These are phyloP conservation scores for Ornithorhynchus anatinus DNA, from an alignment of 2,113 vertebrate genomes.

Conservation along the genomic window DNA sequence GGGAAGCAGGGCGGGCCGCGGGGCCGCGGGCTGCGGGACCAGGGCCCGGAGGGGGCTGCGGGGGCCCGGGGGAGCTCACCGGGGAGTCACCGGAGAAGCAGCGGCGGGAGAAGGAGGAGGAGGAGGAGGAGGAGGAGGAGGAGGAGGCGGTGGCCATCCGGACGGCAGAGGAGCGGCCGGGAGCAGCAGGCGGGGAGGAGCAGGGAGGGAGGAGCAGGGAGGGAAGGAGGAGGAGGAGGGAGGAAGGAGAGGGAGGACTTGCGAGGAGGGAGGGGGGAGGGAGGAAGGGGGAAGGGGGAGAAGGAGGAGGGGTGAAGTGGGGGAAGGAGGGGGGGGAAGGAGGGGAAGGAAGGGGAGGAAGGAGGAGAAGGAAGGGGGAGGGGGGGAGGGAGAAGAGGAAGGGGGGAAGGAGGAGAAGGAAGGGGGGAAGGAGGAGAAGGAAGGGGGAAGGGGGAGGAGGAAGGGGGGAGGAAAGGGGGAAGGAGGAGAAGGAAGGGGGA, in stretches of 20 bases:
- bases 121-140: not conserved
- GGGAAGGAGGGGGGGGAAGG: no score
- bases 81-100: not conserved
- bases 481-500: no score
- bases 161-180: not conserved
- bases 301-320: not conserved
- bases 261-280: not conserved
- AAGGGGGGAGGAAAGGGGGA: not conserved
- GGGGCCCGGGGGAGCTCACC: not conserved
- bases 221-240: not conserved
- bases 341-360: no score
- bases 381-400: no score
- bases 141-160: not conserved
- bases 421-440: not conserved
- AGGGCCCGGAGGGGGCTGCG: fast-evolving
- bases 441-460: not conserved
- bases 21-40: no score
- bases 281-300: not conserved
- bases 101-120: not conserved
- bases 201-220: not conserved
- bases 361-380: no score
- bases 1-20: not conserved
- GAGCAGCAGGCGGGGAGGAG: not conserved
- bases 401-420: no score
- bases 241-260: not conserved